Evolutionary conservation across 2,888 invertebrate species (phyloP).

Genomic region (Diaperis boleti): DNA sequence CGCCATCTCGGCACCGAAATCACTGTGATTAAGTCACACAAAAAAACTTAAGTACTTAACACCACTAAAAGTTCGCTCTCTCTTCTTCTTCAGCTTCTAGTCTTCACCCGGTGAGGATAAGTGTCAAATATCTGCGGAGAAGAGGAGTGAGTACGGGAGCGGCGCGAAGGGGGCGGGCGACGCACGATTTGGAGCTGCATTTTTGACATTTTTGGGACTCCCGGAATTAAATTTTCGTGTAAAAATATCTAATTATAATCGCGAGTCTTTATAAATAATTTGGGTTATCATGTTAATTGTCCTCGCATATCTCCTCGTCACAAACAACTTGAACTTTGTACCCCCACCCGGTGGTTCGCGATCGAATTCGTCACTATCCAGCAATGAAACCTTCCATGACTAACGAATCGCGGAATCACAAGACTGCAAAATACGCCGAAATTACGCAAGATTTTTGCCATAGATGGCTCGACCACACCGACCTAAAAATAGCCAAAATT

Average conservation of each 20-base stretch:
- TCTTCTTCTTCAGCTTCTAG: constrained; percentile 13
- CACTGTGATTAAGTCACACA: constrained; percentile 26
- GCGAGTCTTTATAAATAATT: too few species aligned
- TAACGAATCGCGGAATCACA: too few species aligned
- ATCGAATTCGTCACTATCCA: too few species aligned
- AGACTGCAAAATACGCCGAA: background rate
- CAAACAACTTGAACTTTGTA: too few species aligned
- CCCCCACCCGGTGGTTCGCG: too few species aligned
- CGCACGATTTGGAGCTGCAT: background rate
- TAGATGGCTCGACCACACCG: too few species aligned
- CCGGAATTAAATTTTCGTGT: too few species aligned
- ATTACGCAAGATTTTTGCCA: constrained; percentile 5
- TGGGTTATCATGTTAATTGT: too few species aligned
- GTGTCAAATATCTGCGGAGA: constrained; percentile 17
- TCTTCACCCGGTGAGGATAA: constrained; percentile 31
- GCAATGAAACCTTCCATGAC: too few species aligned
- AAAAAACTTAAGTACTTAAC: constrained; percentile 34
- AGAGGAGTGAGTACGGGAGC: background rate
- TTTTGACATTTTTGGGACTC: too few species aligned
- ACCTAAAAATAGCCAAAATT: constrained; percentile 1
- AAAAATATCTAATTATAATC: too few species aligned
- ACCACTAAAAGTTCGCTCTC: constrained; percentile 26
- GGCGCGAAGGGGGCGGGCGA: background rate
- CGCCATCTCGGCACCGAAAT: constrained; percentile 30
- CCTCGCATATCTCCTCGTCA: too few species aligned